Percentiles rank a stretch among this genome's conserved stretches.
Conservation (phyloP, 2,113 vertebrate species). For the Alethe diademata region DNA sequence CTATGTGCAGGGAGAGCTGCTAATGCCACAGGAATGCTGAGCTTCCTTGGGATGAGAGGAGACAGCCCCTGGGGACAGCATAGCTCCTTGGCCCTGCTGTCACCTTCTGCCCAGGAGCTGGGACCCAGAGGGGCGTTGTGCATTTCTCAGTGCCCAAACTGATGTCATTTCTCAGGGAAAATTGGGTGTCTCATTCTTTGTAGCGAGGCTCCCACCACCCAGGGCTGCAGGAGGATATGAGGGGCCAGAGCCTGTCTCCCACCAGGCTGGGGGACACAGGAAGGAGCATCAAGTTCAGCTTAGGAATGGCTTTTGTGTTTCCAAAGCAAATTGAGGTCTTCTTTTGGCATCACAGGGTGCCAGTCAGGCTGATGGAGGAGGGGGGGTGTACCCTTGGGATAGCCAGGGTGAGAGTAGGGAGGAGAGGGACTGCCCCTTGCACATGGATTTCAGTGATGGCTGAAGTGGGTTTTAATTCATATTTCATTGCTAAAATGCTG, state of each 20-base stretch:
- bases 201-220: neutral
- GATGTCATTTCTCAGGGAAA: neutral
- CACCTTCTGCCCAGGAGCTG: fast-evolving
- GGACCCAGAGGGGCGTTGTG: fast-evolving
- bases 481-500: neutral
- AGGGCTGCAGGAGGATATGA: neutral
- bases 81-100: neutral
- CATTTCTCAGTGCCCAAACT: neutral
- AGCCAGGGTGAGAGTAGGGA: neutral
- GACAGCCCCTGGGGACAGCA: neutral
- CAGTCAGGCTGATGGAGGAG: neutral
- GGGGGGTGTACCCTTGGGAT: neutral
- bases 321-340: neutral
- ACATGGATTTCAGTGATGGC: neutral
- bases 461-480: neutral
- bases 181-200: fast-evolving
- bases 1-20: slow-evolving; percentile 23
- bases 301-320: slow-evolving; percentile 14
- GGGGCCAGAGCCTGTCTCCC: neutral
- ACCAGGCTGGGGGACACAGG: neutral
- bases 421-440: neutral
- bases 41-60: neutral
- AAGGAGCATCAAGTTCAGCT: neutral
- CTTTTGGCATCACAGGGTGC: neutral
- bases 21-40: slow-evolving; percentile 23